Conservation (phyloP, 2,797 vertebrate genomes). For the Manis pentadactyla region DNA sequence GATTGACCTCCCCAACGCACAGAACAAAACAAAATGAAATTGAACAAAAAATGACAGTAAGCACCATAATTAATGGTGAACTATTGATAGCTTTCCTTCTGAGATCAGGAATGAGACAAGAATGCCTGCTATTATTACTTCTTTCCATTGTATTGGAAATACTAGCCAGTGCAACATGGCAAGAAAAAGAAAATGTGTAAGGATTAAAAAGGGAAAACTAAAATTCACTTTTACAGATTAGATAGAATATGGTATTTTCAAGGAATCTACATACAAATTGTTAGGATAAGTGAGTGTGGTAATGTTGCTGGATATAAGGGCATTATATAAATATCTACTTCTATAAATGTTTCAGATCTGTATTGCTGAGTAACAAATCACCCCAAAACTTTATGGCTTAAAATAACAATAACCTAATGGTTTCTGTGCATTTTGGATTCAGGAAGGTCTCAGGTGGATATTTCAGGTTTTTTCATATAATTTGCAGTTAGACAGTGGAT, state of each 20-base stretch:
- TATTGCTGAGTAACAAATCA: slow-evolving; percentile 46
- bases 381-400: slow-evolving; percentile 8
- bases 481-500: not conserved
- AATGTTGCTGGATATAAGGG: not conserved
- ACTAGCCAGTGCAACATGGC: not conserved
- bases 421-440: slow-evolving; percentile 48
- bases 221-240: slow-evolving; percentile 46
- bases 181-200: slow-evolving; percentile 49
- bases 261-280: not conserved
- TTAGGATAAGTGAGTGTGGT: slow-evolving; percentile 39
- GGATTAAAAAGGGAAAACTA: not conserved
- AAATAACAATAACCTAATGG: not conserved
- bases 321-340: slow-evolving; percentile 43
- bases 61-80: not conserved
- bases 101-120: slow-evolving; percentile 18
- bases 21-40: not conserved
- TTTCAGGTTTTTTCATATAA: not conserved
- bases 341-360: not conserved
- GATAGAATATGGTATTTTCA: not conserved
- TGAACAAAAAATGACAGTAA: not conserved
- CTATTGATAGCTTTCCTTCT: not conserved
- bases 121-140: not conserved
- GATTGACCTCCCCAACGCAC: not conserved
- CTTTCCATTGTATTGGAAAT: not conserved
- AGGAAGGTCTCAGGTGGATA: not conserved